These are phyloP conservation scores for Zaprionus ghesquierei DNA, from an alignment of 1,140 invertebrate species.

Conservation along the genomic window DNA sequence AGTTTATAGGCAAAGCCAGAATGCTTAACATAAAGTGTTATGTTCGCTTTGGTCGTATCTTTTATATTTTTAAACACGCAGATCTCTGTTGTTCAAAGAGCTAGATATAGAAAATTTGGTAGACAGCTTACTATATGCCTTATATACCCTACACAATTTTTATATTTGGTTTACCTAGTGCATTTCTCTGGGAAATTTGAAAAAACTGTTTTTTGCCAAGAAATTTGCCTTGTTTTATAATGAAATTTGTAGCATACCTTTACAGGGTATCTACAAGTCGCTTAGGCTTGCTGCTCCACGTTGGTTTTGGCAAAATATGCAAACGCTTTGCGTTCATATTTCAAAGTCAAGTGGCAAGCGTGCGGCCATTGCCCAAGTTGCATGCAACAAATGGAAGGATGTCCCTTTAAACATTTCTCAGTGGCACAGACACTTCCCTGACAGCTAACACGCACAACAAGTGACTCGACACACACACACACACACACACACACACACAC, in stretches of 20 bases:
- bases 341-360: neutral
- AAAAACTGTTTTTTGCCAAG: too few species aligned
- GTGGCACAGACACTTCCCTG: constrained; percentile 10
- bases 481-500: neutral
- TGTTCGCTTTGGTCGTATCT: neutral
- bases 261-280: neutral
- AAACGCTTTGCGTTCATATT: neutral
- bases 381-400: constrained; percentile 1
- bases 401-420: constrained; percentile 20
- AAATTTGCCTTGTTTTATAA: too few species aligned
- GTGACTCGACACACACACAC: constrained; percentile 6
- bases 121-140: neutral
- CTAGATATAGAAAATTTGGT: neutral
- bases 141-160: too few species aligned
- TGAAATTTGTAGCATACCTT: neutral
- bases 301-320: neutral
- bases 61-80: neutral
- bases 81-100: neutral
- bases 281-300: neutral
- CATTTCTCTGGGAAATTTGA: too few species aligned
- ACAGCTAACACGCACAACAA: constrained; percentile 34
- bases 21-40: neutral
- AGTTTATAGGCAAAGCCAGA: neutral
- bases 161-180: too few species aligned
- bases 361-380: constrained; percentile 1